These are phyloP conservation scores for Menidia menidia DNA, from an alignment of 2,797 vertebrate genomes.

Conservation along the genomic window DNA sequence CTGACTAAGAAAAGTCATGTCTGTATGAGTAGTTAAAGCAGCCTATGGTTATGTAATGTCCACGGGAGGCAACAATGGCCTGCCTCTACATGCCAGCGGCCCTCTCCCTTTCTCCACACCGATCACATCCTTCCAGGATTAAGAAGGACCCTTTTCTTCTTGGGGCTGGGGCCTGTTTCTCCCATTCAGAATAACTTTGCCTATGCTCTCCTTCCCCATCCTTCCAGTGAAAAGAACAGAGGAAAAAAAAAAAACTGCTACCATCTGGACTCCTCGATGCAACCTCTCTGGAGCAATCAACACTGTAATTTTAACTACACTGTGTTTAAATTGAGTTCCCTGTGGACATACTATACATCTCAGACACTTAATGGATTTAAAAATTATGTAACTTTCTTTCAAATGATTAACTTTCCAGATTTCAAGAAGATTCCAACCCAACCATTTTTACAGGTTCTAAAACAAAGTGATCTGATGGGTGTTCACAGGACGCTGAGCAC, in stretches of 20 bases:
- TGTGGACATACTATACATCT: slow-evolving; percentile 3
- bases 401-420: neutral
- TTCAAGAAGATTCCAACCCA: slow-evolving; percentile 1
- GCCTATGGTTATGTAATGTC: slow-evolving; percentile 58
- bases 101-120: slow-evolving; percentile 1
- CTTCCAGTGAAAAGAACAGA: slow-evolving; percentile 19
- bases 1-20: slow-evolving; percentile 26
- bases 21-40: slow-evolving; percentile 1
- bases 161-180: slow-evolving; percentile 43
- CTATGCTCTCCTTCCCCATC: slow-evolving; percentile 18
- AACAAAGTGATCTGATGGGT: slow-evolving; percentile 4
- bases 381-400: no score
- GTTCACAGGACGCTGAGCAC: slow-evolving; percentile 11
- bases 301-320: slow-evolving; percentile 46
- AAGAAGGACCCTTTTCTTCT: slow-evolving; percentile 52
- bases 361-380: no score
- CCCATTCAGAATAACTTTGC: slow-evolving; percentile 22
- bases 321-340: slow-evolving; percentile 53
- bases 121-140: slow-evolving; percentile 45
- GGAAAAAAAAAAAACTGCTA: slow-evolving; percentile 12
- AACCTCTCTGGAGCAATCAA: slow-evolving; percentile 41
- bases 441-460: slow-evolving; percentile 8
- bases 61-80: slow-evolving; percentile 46
- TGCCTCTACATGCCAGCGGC: slow-evolving; percentile 29
- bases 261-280: slow-evolving; percentile 51